These are phyloP conservation scores for Hylaeus volcanicus DNA, from an alignment of 1,140 invertebrate genomes.

Conservation along the genomic window DNA sequence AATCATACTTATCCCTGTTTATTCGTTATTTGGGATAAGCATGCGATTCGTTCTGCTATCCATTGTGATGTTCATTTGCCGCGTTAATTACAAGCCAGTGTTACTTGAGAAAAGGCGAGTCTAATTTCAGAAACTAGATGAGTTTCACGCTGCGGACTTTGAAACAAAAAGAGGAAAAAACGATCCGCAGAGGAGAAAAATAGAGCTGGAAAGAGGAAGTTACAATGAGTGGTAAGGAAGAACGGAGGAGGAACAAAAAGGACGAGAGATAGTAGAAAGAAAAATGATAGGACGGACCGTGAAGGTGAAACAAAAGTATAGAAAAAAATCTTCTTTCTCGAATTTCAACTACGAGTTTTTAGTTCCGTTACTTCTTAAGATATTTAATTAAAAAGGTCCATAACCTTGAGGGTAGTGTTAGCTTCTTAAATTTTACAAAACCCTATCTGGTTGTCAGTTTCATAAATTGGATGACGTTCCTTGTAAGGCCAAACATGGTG, in stretches of 20 bases:
- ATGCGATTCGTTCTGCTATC: too few species aligned
- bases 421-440: too few species aligned
- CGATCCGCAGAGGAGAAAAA: not conserved
- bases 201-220: not conserved
- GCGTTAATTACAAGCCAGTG: slow-evolving; percentile 17
- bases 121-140: slow-evolving; percentile 11
- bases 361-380: slow-evolving; percentile 19
- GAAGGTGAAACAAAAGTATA: not conserved
- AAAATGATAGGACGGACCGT: not conserved
- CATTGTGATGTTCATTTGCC: not conserved
- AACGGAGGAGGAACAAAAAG: not conserved
- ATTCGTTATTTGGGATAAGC: not conserved
- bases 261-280: not conserved
- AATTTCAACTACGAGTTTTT: not conserved
- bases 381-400: too few species aligned
- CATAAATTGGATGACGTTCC: too few species aligned
- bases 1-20: too few species aligned
- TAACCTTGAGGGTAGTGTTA: too few species aligned
- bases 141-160: not conserved
- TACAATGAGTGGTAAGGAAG: not conserved
- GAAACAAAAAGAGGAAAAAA: not conserved
- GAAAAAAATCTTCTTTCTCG: not conserved
- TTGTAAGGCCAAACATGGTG: too few species aligned
- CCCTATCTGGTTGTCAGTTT: too few species aligned
- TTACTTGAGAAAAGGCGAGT: slow-evolving; percentile 3